These are phyloP conservation scores for Dicranocentrus wangi DNA, from an alignment of 2,888 invertebrate species.

Conservation along the genomic window DNA sequence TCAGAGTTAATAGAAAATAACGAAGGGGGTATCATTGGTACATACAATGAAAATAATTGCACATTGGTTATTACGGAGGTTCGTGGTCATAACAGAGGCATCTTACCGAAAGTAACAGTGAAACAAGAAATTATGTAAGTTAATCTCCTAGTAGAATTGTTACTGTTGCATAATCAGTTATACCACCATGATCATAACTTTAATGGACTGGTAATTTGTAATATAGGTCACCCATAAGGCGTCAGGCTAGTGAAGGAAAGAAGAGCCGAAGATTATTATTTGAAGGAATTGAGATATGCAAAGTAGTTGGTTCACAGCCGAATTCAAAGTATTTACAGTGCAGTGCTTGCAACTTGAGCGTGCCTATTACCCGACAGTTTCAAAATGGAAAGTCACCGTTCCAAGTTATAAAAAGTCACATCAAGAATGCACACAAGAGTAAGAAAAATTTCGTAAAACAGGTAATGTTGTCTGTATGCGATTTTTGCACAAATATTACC, in stretches of 20 bases:
- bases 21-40: background rate
- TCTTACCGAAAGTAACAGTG: background rate
- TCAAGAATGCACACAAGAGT: background rate
- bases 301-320: background rate
- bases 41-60: constrained; percentile 19
- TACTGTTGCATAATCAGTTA: background rate
- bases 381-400: background rate
- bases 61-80: constrained; percentile 28
- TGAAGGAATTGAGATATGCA: constrained; percentile 13
- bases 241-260: background rate
- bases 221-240: background rate
- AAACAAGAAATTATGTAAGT: constrained; percentile 3
- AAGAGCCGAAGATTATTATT: background rate
- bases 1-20: background rate
- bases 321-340: background rate
- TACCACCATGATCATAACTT: background rate
- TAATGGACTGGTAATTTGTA: background rate
- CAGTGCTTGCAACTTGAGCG: background rate
- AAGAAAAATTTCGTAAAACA: background rate
- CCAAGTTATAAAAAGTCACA: background rate
- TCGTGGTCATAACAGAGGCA: background rate
- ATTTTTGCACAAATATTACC: no score
- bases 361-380: background rate
- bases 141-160: background rate
- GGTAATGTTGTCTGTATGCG: no score